These are phyloP conservation scores for Drosophila acutilabella DNA, from an alignment of 2,888 invertebrate species.

Conservation along the genomic window DNA sequence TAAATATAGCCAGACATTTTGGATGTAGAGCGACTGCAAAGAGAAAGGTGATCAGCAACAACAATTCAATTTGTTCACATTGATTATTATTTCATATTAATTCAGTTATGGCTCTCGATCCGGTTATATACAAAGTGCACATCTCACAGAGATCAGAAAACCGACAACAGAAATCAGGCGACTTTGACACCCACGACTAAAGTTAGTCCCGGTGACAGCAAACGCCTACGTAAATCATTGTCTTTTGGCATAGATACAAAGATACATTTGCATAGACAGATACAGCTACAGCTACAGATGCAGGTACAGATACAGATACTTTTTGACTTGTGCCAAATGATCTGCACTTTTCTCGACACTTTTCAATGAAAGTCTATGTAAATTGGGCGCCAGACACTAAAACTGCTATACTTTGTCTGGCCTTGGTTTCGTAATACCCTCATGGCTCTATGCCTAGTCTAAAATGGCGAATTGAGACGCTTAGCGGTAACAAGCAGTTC, in stretches of 20 bases:
- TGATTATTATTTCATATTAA: constrained; percentile 46
- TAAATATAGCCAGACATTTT: no score
- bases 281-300: constrained; percentile 20
- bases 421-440: constrained; percentile 34
- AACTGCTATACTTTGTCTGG: constrained; percentile 32
- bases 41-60: constrained; percentile 1
- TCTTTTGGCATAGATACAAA: constrained; percentile 57
- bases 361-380: constrained; percentile 41
- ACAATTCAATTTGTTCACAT: constrained; percentile 29
- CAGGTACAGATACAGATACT: constrained; percentile 30
- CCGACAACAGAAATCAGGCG: constrained; percentile 7
- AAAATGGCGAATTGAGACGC: constrained; percentile 20
- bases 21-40: no score
- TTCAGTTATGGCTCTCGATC: constrained; percentile 24
- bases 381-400: constrained; percentile 53
- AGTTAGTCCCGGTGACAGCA: constrained; percentile 40
- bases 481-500: constrained; percentile 5
- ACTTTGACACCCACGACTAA: constrained; percentile 45
- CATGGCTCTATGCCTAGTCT: background rate
- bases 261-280: constrained; percentile 38
- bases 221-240: constrained; percentile 64
- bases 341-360: constrained; percentile 49
- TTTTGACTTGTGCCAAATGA: constrained; percentile 63
- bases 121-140: no score
- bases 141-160: no score